These are phyloP conservation scores for Loripinus fragilis DNA, from an alignment of 2,888 invertebrate species.

Conservation along the genomic window DNA sequence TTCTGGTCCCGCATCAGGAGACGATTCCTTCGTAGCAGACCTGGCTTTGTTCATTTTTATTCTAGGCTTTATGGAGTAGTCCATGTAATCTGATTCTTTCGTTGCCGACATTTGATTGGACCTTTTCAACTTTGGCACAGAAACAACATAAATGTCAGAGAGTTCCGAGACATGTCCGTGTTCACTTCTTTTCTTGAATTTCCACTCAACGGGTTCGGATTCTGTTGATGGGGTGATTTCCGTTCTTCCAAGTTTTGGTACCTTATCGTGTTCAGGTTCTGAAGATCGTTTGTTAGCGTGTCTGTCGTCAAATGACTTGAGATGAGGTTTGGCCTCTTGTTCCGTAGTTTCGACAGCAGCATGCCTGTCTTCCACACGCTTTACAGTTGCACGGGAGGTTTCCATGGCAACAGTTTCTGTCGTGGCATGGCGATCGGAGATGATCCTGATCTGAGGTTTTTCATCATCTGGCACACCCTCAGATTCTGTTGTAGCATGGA, in stretches of 20 bases:
- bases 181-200: constrained; percentile 69
- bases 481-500: constrained; percentile 62
- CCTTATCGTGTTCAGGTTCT: constrained; percentile 53
- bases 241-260: constrained; percentile 63
- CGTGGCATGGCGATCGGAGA: constrained; percentile 58
- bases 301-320: constrained; percentile 46
- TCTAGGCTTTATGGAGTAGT: constrained; percentile 71
- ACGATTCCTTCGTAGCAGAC: constrained; percentile 67
- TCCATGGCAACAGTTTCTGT: constrained; percentile 37
- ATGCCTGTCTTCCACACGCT: constrained; percentile 52
- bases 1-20: constrained; percentile 28
- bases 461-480: constrained; percentile 14
- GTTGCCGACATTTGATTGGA: constrained; percentile 59
- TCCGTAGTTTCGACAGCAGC: constrained; percentile 52
- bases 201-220: constrained; percentile 63
- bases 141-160: constrained; percentile 62
- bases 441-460: constrained; percentile 56
- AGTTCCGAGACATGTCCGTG: constrained; percentile 78
- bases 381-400: constrained; percentile 41
- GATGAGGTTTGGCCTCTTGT: constrained; percentile 28
- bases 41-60: constrained; percentile 68
- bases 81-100: constrained; percentile 69
- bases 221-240: constrained; percentile 55
- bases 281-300: constrained; percentile 62
- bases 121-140: constrained; percentile 70